phyloP scores from a whole-genome alignment of 2,888 invertebrate species.

The Drosophila vallismaia region DNA sequence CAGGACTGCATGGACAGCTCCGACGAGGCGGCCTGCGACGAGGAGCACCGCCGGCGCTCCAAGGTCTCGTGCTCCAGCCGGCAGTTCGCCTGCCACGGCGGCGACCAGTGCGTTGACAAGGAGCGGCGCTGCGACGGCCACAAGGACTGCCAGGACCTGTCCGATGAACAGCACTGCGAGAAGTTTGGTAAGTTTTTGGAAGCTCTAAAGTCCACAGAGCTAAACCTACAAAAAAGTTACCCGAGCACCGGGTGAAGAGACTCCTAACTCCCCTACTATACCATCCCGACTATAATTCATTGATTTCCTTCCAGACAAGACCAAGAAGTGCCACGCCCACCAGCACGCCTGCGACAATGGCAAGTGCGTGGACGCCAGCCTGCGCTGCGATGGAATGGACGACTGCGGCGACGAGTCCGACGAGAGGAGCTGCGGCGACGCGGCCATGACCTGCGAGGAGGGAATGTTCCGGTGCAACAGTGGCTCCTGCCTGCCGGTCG shows the following conservation, averaged over 20 bases:
- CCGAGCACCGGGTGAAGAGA: no score
- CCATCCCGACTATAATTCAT: not conserved
- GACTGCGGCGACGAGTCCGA: constrained; percentile 87
- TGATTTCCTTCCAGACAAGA: constrained; percentile 51
- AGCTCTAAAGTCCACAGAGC: no score
- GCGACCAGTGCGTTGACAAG: constrained; percentile 84
- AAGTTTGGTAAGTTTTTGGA: constrained; percentile 73
- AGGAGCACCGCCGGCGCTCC: constrained; percentile 10
- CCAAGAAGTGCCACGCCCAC: constrained; percentile 83
- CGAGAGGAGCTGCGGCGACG: constrained; percentile 84
- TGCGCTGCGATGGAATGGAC: constrained; percentile 85
- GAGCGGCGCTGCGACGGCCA: constrained; percentile 85
- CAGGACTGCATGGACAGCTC: constrained; percentile 86
- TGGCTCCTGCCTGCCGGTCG: constrained; percentile 88
- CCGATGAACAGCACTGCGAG: constrained; percentile 86
- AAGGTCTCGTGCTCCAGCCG: constrained; percentile 82
- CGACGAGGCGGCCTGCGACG: constrained; percentile 85
- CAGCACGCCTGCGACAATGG: constrained; percentile 85
- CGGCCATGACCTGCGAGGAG: constrained; percentile 79
- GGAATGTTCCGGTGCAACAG: constrained; percentile 87
- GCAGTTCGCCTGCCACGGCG: constrained; percentile 85
- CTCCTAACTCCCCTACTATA: no score
- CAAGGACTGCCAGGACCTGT: constrained; percentile 85
- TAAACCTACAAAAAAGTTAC: no score
- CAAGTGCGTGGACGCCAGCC: constrained; percentile 84